Evolutionary conservation across 2,888 invertebrate species (phyloP).

Genomic region (Standfussiana lucernea): DNA sequence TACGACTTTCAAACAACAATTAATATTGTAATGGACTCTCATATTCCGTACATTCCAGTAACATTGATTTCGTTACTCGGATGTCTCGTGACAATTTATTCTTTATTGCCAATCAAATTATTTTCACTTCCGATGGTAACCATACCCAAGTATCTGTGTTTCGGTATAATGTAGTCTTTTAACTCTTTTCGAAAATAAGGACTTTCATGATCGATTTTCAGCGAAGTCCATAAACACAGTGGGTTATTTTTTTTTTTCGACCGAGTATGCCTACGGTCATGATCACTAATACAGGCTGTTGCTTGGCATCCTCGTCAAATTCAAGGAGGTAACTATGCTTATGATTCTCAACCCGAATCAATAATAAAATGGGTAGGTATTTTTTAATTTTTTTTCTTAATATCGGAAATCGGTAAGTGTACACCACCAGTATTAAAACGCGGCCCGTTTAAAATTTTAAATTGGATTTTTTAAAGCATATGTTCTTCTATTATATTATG

Average conservation of each 20-base stretch:
- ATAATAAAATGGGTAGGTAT: too few species aligned
- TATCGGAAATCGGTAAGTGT: too few species aligned
- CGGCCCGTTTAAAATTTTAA: too few species aligned
- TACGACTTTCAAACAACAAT: slow-evolving; percentile 24
- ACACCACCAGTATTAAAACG: too few species aligned
- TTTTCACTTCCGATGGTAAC: background rate
- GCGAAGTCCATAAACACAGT: background rate
- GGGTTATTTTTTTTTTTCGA: background rate
- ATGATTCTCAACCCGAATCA: too few species aligned
- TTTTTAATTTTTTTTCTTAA: too few species aligned
- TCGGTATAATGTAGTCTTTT: background rate
- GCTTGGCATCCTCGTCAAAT: too few species aligned
- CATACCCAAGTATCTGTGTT: background rate
- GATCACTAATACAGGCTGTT: background rate
- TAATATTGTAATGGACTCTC: slow-evolving; percentile 1
- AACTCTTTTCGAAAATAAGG: background rate
- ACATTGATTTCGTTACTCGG: background rate
- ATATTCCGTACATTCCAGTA: slow-evolving; percentile 3
- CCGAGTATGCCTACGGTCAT: background rate
- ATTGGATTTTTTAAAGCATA: too few species aligned
- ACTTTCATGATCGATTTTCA: slow-evolving; percentile 16
- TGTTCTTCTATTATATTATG: too few species aligned
- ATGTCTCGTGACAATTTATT: background rate
- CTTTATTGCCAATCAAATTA: slow-evolving; percentile 5
- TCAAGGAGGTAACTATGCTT: too few species aligned